Percentiles rank a stretch among this genome's conserved stretches.
These are phyloP conservation scores for Caiman crocodilus DNA, from an alignment of 2,797 vertebrate genomes.

Conservation along the genomic window DNA sequence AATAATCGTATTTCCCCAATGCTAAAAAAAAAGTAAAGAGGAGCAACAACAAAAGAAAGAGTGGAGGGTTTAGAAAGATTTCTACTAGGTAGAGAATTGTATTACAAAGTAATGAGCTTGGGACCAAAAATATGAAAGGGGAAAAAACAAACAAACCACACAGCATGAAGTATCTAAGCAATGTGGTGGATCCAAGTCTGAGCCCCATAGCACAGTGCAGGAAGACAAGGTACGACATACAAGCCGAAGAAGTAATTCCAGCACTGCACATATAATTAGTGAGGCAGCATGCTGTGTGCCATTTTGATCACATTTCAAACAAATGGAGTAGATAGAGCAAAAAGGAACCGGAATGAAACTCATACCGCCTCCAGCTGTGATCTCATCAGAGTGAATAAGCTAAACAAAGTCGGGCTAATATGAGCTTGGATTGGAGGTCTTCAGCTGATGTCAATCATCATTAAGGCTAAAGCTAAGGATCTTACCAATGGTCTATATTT, in stretches of 20 bases:
- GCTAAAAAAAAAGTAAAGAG: not conserved
- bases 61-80: not conserved
- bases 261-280: not conserved
- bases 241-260: not conserved
- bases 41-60: not conserved
- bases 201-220: not conserved
- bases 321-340: not conserved
- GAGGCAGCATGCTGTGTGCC: not conserved
- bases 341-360: not conserved
- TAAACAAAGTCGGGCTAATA: not conserved
- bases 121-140: not conserved
- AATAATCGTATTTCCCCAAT: not conserved
- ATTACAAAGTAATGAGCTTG: not conserved
- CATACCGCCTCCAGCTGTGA: not conserved
- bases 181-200: not conserved
- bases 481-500: not conserved
- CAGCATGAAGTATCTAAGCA: not conserved
- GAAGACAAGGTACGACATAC: not conserved
- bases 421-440: not conserved
- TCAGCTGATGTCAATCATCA: slow-evolving; percentile 17
- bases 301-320: not conserved
- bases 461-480: not conserved
- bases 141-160: not conserved
- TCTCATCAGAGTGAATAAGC: not conserved
- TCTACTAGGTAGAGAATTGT: not conserved